phyloP scores from a whole-genome alignment of 2,797 vertebrate genomes.

The Neosilurus mollespiculum region DNA sequence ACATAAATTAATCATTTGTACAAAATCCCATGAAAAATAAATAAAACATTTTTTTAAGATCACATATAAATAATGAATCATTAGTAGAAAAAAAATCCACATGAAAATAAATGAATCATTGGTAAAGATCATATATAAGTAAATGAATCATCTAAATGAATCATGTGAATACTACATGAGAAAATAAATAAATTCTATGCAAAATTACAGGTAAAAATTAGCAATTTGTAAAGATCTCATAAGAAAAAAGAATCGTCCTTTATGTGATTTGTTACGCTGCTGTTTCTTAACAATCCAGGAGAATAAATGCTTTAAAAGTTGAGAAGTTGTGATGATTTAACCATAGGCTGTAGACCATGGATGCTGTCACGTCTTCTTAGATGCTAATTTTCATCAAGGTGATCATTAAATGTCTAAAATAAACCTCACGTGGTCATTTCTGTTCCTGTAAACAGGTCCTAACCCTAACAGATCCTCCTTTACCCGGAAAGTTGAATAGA shows the following conservation, averaged over 20 bases:
- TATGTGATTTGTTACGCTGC: neutral
- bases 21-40: neutral
- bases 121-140: neutral
- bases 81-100: neutral
- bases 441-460: constrained; percentile 19
- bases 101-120: neutral
- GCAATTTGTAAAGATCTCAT: neutral
- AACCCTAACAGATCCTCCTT: constrained; percentile 18
- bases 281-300: neutral
- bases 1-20: neutral
- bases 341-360: neutral
- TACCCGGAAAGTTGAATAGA: constrained; percentile 31
- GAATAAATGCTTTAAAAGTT: neutral
- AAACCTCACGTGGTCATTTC: neutral
- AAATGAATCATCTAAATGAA: neutral
- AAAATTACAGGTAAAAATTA: neutral
- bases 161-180: neutral
- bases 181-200: no score
- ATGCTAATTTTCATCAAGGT: neutral
- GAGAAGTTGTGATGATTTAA: neutral
- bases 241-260: neutral
- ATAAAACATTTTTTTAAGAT: neutral
- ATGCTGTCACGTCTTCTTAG: neutral
- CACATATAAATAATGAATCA: neutral
- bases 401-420: neutral